phyloP scores from a whole-genome alignment of 2,113 vertebrate species.

The Cromileptes altivelis region DNA sequence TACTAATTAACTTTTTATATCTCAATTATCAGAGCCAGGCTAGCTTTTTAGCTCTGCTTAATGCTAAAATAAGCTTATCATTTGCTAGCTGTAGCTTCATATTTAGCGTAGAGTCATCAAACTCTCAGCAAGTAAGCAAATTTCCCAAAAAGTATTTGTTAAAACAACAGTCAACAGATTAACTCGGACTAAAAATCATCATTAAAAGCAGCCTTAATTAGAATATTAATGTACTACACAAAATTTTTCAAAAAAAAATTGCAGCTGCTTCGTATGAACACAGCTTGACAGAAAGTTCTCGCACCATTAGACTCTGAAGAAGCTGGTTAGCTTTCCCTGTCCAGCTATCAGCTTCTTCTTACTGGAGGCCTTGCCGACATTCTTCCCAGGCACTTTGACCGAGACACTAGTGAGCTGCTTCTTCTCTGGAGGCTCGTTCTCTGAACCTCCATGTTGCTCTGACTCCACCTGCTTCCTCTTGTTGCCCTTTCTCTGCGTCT shows the following conservation, averaged over 20 bases:
- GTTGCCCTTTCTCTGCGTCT: constrained; percentile 80
- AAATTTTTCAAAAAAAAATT: neutral
- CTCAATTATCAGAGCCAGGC: neutral
- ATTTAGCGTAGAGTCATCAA: neutral
- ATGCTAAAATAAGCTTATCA: neutral
- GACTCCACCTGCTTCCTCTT: constrained; percentile 89
- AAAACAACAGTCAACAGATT: neutral
- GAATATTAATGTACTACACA: neutral
- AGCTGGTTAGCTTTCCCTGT: constrained; percentile 91
- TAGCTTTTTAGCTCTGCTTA: neutral
- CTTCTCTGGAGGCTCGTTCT: constrained; percentile 86
- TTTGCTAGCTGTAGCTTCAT: neutral
- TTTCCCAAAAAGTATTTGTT: neutral
- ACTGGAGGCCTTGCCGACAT: constrained; percentile 67
- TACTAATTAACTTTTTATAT: neutral
- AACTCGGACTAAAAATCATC: neutral
- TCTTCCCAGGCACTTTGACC: constrained; percentile 74
- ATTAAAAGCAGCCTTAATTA: neutral
- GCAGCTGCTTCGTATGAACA: neutral
- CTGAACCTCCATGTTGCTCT: constrained; percentile 78
- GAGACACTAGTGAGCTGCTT: constrained; percentile 78
- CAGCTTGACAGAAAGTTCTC: neutral
- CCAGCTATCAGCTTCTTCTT: constrained; percentile 90
- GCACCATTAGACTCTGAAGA: constrained; percentile 87
- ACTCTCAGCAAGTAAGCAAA: neutral